A percentile compares a stretch with the other conserved stretches of the same genome.
phyloP scores from a whole-genome alignment of 2,113 vertebrate genomes.

The Paratilapia polleni region DNA sequence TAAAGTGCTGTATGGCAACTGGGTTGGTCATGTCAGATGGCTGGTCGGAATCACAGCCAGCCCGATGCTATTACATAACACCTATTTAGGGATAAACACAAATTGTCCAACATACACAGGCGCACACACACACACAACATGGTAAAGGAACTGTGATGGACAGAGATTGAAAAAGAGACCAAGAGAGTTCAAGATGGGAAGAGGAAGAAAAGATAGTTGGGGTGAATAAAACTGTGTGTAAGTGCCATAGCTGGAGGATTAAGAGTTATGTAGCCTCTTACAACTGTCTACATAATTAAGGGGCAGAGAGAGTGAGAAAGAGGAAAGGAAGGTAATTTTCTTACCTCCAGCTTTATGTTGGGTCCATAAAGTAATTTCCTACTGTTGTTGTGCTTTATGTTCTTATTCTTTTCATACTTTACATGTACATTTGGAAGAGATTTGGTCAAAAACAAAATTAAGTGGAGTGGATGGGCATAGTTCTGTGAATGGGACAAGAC shows the following conservation, averaged over 20 bases:
- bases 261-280: conserved; percentile 8
- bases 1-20: conserved; percentile 15
- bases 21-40: conserved; percentile 37
- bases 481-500: conserved; percentile 6
- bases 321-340: background rate
- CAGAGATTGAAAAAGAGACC: background rate
- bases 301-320: background rate
- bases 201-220: background rate
- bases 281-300: conserved; percentile 6
- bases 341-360: background rate
- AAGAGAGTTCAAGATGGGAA: background rate
- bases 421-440: background rate
- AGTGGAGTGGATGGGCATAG: background rate
- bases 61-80: conserved; percentile 56
- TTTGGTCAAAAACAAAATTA: background rate
- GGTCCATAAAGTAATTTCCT: background rate
- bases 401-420: background rate
- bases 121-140: background rate
- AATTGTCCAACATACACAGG: background rate
- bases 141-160: conserved; percentile 21
- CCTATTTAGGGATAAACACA: conserved; percentile 54
- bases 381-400: background rate
- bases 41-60: conserved; percentile 38
- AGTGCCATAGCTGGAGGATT: conserved; percentile 15
- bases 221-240: background rate